Evolutionary conservation across 2,888 invertebrate species (phyloP), one percentile per base, ranked within the genome.

Genomic region (Crematogaster levior): DNA sequence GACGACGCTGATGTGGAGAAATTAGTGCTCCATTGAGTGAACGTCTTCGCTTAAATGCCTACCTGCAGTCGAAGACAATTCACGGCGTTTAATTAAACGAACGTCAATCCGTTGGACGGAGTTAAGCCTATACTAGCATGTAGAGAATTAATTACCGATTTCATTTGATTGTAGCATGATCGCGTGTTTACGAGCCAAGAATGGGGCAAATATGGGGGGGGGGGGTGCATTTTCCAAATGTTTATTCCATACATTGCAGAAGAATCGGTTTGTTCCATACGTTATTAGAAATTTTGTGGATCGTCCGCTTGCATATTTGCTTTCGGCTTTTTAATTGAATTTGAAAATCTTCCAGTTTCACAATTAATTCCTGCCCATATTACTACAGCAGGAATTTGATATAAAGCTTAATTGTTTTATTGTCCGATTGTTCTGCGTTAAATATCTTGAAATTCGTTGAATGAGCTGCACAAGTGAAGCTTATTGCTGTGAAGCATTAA

Each of bases 131-230:
- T n/a, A 53, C 51, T 21, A 51, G 7, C 74, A 10, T n/a, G 10
- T 61, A 77, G 70, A 68, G 40, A 68, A 77, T 77, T 40, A 77
- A 77, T 70, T 77, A 68, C 12, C 53, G 53, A 56, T 77, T 70
- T 77, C 43, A 77, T 43, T 70, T 21, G 30, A 68, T 77, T 70
- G 75, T 40, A 40, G 66, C 21, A 48, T 53, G 27, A 30, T 43
- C 53, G 40, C 53, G n/a, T 51, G 51, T 24, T 27, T 18, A 18
- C n/a, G 4, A n/a, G 24, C n/a, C 21, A 21, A 10, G 46, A 30
- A 72, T 34, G 65, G n/a, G n/a, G n/a, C n/a, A 40, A 48, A 68
- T 24, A 6, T n/a, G 18, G 1, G n/a, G n/a, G n/a, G n/a, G n/a
- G n/a, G n/a, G n/a, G 9, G 30, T 61, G 27, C 10, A 24, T 34